Percentiles rank a stretch among this genome's conserved stretches.
These are phyloP conservation scores for Adelges cooleyi DNA, from an alignment of 1,140 invertebrate genomes.

Conservation along the genomic window DNA sequence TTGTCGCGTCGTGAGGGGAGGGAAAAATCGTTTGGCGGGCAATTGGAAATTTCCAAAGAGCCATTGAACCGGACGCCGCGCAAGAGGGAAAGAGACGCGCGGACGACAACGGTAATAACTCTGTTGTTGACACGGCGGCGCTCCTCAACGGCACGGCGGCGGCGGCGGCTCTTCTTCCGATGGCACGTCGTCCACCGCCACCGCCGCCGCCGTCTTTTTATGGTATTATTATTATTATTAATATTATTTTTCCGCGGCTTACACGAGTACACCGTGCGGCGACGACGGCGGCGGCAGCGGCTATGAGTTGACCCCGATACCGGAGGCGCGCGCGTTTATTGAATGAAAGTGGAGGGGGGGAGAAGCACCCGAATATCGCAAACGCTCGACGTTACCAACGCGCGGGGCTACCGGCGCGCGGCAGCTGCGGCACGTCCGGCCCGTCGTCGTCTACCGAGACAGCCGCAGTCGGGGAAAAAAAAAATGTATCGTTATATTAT, in stretches of 20 bases:
- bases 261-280: not conserved
- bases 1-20: no score
- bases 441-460: not conserved
- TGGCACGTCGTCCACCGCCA: no score
- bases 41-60: no score
- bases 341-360: slow-evolving; percentile 9
- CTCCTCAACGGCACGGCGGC: not conserved
- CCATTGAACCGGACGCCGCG: no score
- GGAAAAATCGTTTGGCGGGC: no score
- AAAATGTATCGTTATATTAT: not conserved
- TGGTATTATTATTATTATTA: no score
- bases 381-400: not conserved
- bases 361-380: slow-evolving; percentile 3
- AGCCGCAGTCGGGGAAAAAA: not conserved
- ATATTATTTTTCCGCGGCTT: not conserved
- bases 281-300: not conserved
- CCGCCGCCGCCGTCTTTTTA: no score
- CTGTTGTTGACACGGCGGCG: no score
- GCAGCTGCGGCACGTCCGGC: slow-evolving; percentile 22
- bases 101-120: no score
- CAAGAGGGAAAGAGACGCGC: no score
- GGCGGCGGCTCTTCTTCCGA: no score
- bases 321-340: slow-evolving; percentile 4
- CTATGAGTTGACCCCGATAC: slow-evolving; percentile 6
- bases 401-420: not conserved